A percentile compares a stretch with the other conserved stretches of the same genome.
These are phyloP conservation scores for Clarias gariepinus DNA, from an alignment of 2,113 vertebrate species.

Conservation along the genomic window DNA sequence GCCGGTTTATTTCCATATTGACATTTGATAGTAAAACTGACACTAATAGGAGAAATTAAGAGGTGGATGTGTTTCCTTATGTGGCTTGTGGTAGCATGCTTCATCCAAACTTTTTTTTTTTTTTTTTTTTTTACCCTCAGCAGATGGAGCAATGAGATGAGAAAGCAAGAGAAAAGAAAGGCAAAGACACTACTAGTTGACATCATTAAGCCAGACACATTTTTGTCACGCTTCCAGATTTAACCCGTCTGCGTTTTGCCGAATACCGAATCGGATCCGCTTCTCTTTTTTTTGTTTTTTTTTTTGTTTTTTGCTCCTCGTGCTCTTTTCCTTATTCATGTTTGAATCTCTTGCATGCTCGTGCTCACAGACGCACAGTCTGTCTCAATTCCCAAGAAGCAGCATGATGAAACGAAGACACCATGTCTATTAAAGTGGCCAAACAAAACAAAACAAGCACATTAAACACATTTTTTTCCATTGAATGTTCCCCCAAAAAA, in stretches of 20 bases:
- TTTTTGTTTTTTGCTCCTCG: conserved; percentile 34
- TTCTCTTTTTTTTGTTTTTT: background rate
- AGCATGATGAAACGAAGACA: conserved; percentile 58
- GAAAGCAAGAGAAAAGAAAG: conserved; percentile 39
- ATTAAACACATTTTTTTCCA: conserved; percentile 46
- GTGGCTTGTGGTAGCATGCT: conserved; percentile 19
- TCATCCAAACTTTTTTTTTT: conserved; percentile 22
- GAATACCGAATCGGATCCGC: conserved; percentile 61
- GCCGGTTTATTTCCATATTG: conserved; percentile 33
- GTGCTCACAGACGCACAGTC: conserved; percentile 57
- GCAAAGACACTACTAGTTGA: conserved; percentile 64
- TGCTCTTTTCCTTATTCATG: conserved; percentile 28
- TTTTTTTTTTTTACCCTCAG: conserved; percentile 22
- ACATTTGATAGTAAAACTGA: conserved; percentile 36
- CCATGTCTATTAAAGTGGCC: conserved; percentile 46
- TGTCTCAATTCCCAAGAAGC: conserved; percentile 46
- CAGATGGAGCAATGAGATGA: conserved; percentile 21
- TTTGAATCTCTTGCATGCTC: conserved; percentile 63
- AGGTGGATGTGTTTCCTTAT: background rate
- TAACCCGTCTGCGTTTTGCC: conserved; percentile 65
- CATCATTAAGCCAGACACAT: conserved; percentile 74
- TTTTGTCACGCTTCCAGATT: conserved; percentile 76
- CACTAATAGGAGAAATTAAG: conserved; percentile 34
- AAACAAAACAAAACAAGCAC: conserved; percentile 39
- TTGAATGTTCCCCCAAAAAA: background rate